These are phyloP conservation scores for Cryptocephalus moraei DNA, from an alignment of 2,888 invertebrate genomes.

Conservation along the genomic window DNA sequence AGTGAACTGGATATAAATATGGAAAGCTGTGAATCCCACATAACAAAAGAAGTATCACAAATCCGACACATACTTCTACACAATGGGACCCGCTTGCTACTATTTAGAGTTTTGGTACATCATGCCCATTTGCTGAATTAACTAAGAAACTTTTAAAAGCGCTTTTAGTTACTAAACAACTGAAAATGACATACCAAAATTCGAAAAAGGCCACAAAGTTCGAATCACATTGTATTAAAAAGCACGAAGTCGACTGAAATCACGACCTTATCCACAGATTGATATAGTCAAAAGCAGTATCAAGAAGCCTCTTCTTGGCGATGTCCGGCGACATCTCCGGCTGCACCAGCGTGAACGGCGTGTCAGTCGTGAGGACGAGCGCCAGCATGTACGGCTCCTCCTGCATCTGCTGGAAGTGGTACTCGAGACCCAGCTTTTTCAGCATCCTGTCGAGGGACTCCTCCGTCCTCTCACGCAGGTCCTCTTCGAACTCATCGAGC, in stretches of 20 bases:
- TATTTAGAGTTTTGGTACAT: no score
- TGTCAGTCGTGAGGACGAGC: constrained; percentile 22
- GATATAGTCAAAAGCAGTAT: constrained; percentile 15
- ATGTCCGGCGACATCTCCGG: constrained; percentile 9
- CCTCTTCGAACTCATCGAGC: constrained; percentile 20
- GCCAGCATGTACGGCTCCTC: constrained; percentile 16
- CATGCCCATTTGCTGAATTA: no score
- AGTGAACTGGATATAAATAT: no score
- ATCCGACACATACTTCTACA: no score
- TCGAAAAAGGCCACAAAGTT: no score
- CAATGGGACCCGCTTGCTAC: no score
- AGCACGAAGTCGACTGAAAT: not conserved
- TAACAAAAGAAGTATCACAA: no score
- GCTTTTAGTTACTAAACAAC: no score
- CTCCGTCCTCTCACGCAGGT: constrained; percentile 17
- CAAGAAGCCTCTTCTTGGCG: constrained; percentile 13
- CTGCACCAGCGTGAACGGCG: constrained; percentile 20
- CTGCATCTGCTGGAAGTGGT: constrained; percentile 17
- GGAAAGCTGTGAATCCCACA: no score
- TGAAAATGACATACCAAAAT: no score
- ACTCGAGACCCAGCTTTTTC: constrained; percentile 19
- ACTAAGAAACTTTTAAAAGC: no score
- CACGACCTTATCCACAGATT: constrained; percentile 12
- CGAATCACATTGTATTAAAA: no score
- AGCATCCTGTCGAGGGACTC: constrained; percentile 19